These are phyloP conservation scores for Cardinalis cardinalis DNA, from an alignment of 2,113 vertebrate species.

Conservation along the genomic window DNA sequence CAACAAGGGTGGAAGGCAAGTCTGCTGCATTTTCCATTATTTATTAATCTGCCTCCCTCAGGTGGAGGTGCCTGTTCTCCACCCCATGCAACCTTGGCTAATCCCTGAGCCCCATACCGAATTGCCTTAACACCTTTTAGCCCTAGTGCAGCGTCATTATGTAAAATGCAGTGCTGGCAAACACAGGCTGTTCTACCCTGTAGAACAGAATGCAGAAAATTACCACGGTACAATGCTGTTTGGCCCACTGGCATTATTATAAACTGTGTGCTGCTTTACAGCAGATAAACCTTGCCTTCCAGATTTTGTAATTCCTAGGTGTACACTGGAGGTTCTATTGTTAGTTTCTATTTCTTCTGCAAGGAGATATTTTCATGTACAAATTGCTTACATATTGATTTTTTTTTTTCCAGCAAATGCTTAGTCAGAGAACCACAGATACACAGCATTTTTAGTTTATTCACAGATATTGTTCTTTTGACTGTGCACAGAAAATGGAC, in stretches of 20 bases:
- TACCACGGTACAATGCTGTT: not conserved
- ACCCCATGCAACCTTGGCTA: not conserved
- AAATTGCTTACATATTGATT: not conserved
- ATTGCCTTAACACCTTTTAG: not conserved
- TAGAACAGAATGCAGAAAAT: not conserved
- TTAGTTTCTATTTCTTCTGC: not conserved
- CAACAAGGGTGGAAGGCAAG: not conserved
- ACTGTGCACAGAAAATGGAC: not conserved
- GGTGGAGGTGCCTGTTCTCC: not conserved
- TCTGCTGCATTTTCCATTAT: not conserved
- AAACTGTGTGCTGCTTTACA: not conserved
- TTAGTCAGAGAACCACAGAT: not conserved
- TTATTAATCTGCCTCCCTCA: not conserved
- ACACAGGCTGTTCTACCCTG: not conserved
- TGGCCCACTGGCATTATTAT: not conserved
- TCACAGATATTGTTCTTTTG: not conserved
- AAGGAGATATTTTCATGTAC: not conserved
- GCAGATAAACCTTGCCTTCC: not conserved
- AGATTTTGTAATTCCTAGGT: not conserved
- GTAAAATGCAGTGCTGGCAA: not conserved
- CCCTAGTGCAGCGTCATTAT: not conserved
- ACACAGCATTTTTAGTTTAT: not conserved
- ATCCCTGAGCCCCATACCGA: not conserved
- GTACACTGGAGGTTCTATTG: not conserved
- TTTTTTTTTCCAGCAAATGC: conserved; percentile 2